Percentiles rank a stretch among this genome's conserved stretches.
Conservation (phyloP, 2,888 invertebrate genomes). For the Schizaphis graminum region DNA sequence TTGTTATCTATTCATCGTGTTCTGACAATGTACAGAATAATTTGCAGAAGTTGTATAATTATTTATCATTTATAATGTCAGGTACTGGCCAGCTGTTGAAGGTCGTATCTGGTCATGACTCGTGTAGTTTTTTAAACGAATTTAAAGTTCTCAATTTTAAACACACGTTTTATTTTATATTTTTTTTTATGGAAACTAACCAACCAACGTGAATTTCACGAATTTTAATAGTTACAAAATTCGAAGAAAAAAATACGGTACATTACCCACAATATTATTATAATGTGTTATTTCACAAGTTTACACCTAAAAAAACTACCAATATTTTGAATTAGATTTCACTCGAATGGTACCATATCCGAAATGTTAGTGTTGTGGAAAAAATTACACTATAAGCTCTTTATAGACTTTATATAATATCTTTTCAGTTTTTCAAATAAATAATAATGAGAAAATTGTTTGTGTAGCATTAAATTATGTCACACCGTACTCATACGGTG, state of each 20-base stretch:
- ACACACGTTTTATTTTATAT: background rate
- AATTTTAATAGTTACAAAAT: background rate
- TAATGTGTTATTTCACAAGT: background rate
- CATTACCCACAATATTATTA: background rate
- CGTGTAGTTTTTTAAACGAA: background rate
- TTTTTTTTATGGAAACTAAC: background rate
- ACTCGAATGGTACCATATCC: background rate
- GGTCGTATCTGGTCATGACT: background rate
- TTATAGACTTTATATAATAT: background rate
- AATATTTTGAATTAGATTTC: background rate
- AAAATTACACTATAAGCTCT: background rate
- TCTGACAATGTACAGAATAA: no score
- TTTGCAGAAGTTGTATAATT: background rate
- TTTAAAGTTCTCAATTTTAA: background rate
- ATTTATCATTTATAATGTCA: background rate
- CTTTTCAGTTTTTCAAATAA: background rate
- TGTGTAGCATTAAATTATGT: slow-evolving; percentile 4
- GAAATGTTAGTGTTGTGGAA: background rate
- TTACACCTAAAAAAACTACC: background rate
- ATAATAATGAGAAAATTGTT: background rate
- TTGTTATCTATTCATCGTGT: background rate
- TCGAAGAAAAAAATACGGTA: background rate
- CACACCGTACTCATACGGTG: background rate
- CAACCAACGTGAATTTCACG: background rate
- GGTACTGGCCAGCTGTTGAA: background rate